These are phyloP conservation scores for Matsumyia berberina DNA, from an alignment of 2,888 invertebrate genomes.

Conservation along the genomic window DNA sequence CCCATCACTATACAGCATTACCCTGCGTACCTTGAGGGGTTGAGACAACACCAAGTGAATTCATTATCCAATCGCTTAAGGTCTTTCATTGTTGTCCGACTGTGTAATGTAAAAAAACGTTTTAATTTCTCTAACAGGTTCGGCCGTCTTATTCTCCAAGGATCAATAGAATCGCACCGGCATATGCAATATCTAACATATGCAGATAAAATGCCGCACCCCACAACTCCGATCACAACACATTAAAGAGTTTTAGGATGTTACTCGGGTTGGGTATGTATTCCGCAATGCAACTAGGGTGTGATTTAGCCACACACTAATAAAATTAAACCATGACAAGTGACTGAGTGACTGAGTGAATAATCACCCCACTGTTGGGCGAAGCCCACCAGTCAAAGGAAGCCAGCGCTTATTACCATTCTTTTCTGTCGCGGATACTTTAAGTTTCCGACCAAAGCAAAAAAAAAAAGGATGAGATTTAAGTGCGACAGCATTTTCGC, in stretches of 20 bases:
- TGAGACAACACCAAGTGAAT: neutral
- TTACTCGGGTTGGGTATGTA: constrained; percentile 20
- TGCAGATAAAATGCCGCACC: constrained; percentile 59
- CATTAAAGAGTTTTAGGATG: constrained; percentile 46
- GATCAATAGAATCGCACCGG: constrained; percentile 62
- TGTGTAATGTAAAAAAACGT: neutral
- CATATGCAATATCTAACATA: constrained; percentile 67
- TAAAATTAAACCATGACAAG: constrained; percentile 72
- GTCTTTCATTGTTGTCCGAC: neutral
- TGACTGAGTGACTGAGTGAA: constrained; percentile 68
- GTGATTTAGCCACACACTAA: constrained; percentile 72
- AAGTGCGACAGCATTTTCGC: constrained; percentile 83
- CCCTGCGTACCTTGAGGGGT: too few relatives aligned
- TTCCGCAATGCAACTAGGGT: constrained; percentile 59
- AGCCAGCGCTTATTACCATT: constrained; percentile 69
- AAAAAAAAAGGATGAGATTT: constrained; percentile 70
- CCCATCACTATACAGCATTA: too few relatives aligned
- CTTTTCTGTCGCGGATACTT: constrained; percentile 28
- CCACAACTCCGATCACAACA: constrained; percentile 38
- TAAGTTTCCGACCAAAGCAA: constrained; percentile 17
- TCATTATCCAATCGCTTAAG: neutral
- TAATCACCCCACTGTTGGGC: constrained; percentile 55
- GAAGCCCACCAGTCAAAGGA: constrained; percentile 35
- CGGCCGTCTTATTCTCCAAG: constrained; percentile 44
- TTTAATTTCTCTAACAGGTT: constrained; percentile 38